phyloP scores from a whole-genome alignment of 2,113 vertebrate genomes.

The Dermatemys mawii region DNA sequence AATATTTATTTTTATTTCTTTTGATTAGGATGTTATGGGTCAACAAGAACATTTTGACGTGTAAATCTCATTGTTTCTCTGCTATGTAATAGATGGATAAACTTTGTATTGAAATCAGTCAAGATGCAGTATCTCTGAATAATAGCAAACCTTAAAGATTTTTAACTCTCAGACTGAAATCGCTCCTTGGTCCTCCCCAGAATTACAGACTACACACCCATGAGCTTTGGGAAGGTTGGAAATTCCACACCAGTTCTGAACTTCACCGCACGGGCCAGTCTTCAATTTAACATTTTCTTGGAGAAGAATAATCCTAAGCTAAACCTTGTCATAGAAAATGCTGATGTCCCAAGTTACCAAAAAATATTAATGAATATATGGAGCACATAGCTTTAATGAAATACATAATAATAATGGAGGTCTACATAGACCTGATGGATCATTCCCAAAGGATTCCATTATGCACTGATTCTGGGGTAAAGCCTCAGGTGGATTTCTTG shows the following conservation, averaged over 20 bases:
- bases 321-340: slow-evolving; percentile 35
- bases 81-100: not conserved
- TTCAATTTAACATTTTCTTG: slow-evolving; percentile 43
- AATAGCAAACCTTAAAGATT: slow-evolving; percentile 4
- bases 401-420: slow-evolving; percentile 50
- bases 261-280: not conserved
- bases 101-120: not conserved
- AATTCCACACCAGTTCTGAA: not conserved
- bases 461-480: slow-evolving; percentile 61
- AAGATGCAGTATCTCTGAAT: not conserved
- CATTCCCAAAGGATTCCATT: slow-evolving; percentile 51
- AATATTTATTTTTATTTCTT: not conserved
- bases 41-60: not conserved
- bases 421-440: slow-evolving; percentile 53
- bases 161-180: slow-evolving; percentile 39
- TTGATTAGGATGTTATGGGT: not conserved
- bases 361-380: slow-evolving; percentile 66
- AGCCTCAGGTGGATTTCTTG: slow-evolving; percentile 50
- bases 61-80: slow-evolving; percentile 27
- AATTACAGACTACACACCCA: not conserved
- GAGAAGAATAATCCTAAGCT: slow-evolving; percentile 49
- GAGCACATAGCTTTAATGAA: slow-evolving; percentile 64
- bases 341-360: slow-evolving; percentile 35
- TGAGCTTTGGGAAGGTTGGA: not conserved
- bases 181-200: not conserved